Base-by-base conservation (phyloP, 2,888 invertebrate species). In the Hetaerina titia region DNA sequence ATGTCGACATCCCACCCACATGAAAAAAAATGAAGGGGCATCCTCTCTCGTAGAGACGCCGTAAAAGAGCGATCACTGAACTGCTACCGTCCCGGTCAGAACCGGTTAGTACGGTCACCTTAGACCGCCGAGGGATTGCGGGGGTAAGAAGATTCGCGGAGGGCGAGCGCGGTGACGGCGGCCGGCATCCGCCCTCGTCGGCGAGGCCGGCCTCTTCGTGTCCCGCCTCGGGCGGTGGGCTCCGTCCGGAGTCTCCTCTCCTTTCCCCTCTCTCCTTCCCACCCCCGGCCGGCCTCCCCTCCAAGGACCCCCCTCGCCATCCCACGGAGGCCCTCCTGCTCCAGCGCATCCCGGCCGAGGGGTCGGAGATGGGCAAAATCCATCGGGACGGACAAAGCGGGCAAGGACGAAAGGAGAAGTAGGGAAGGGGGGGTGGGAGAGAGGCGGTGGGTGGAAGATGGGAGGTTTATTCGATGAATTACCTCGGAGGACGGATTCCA, bases 191-290 rank as follows among this genome's bases (percentile, higher is more conserved):
- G n/a, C 81, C 31, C 81, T 25, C 25, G 11, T 11, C 31, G 31
- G n/a, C 69, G 81, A 81, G 81, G 81, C n/a, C 81, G 81, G 81
- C n/a, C 25, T 81, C 81, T 81, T 81, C 81, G 81, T 81, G 81
- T 31, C 7, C 22, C 31, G 31, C 81, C 31, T 8, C 81, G 31
- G 81, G 81, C 81, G 11, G 31, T 13, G 31, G 25, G 81, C 81
- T 45, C n/a, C 69, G n/a, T n/a, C 45, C 45, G 45, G 45, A 45
- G 45, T 45, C 45, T 45, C 45, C 22, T 69, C 69, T 81, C 81
- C 81, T 31, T 81, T 81, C 81, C 81, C 74, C 31, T 25, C 74
- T 25, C 19, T 11, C n/a, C 22, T 13, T 22, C 69, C 17, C 7
- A 17, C 22, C 64, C 64, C 64, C 64, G 5, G 19, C 64, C 13